Percentiles rank a stretch among this genome's conserved stretches.
Evolutionary conservation across 2,113 vertebrate genomes (phyloP).

Genomic region (Zootoca vivipara): DNA sequence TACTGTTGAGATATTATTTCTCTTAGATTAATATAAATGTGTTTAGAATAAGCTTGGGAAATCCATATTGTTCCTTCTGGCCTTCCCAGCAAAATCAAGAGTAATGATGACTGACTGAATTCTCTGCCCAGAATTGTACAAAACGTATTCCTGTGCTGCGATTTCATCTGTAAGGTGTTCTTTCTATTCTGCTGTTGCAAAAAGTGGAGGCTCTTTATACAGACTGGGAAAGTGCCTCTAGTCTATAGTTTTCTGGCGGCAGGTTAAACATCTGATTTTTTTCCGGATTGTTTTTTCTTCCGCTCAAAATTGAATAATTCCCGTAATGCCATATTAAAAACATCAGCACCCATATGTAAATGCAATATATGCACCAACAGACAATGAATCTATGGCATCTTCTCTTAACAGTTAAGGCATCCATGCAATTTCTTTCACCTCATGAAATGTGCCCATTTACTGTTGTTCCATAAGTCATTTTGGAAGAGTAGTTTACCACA

Average conservation of each 20-base stretch:
- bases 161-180: background rate
- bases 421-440: background rate
- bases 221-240: background rate
- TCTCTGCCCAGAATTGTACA: background rate
- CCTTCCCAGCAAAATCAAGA: background rate
- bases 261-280: background rate
- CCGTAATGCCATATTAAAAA: background rate
- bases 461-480: background rate
- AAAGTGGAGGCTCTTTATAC: background rate
- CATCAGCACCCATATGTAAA: background rate
- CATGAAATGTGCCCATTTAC: background rate
- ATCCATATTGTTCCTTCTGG: background rate
- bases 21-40: background rate
- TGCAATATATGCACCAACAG: background rate
- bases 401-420: background rate
- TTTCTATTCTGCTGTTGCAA: background rate
- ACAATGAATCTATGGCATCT: background rate
- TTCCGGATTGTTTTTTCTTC: background rate
- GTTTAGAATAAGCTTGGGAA: background rate
- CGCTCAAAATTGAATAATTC: background rate
- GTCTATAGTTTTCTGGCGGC: background rate
- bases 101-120: background rate
- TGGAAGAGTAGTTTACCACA: background rate
- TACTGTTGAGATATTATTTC: background rate
- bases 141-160: background rate